These are phyloP conservation scores for Empis stercorea DNA, from an alignment of 2,888 invertebrate genomes.

Conservation along the genomic window DNA sequence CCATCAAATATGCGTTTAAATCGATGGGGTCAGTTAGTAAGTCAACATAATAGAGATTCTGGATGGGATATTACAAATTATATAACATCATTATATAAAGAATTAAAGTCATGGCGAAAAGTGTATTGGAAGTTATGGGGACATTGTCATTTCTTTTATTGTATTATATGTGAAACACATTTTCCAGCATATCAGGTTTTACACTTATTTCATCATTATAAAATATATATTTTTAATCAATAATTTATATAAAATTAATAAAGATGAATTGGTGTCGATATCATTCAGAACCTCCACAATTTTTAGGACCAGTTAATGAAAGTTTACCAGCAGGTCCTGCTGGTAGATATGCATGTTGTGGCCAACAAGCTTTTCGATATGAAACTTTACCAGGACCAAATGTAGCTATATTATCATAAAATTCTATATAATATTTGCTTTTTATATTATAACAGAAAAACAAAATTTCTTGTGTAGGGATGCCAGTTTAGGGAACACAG, in stretches of 20 bases:
- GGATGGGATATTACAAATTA: slow-evolving; percentile 73
- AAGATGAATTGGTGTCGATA: slow-evolving; percentile 66
- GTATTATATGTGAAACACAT: slow-evolving; percentile 62
- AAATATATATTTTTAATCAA: background rate
- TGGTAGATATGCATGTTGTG: slow-evolving; percentile 78
- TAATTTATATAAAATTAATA: too few species aligned
- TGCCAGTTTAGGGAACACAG: slow-evolving; percentile 63
- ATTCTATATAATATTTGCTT: background rate
- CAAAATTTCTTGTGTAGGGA: slow-evolving; percentile 38
- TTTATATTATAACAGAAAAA: background rate
- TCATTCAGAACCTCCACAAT: slow-evolving; percentile 67
- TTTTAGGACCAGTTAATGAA: slow-evolving; percentile 49
- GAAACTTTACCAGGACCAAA: slow-evolving; percentile 34
- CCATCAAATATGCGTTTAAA: slow-evolving; percentile 60
- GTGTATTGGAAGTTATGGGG: slow-evolving; percentile 94
- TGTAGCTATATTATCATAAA: too few species aligned
- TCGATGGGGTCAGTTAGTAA: slow-evolving; percentile 56
- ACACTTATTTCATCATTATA: slow-evolving; percentile 7
- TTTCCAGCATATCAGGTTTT: slow-evolving; percentile 56
- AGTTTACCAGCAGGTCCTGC: slow-evolving; percentile 51
- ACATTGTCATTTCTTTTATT: slow-evolving; percentile 74
- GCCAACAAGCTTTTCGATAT: slow-evolving; percentile 58
- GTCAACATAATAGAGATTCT: slow-evolving; percentile 57
- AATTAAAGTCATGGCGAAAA: slow-evolving; percentile 75
- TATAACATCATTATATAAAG: slow-evolving; percentile 59